Conservation (phyloP, 2,113 vertebrate species). For the Brienomyrus longianalis region DNA sequence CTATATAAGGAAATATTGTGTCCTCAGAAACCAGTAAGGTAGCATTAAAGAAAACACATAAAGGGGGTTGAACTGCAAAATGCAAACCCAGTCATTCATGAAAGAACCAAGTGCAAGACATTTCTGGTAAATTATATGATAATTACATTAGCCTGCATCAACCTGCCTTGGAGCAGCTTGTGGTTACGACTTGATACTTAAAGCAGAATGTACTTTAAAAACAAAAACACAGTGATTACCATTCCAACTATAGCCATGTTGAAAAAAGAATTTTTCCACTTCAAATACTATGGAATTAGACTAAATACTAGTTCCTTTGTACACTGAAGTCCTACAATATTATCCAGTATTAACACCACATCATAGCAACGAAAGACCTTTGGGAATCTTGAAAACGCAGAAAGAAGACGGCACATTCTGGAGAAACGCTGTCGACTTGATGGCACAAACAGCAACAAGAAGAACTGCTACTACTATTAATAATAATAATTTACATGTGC, state of each 20-base stretch:
- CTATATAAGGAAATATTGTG: background rate
- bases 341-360: background rate
- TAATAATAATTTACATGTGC: background rate
- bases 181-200: background rate
- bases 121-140: background rate
- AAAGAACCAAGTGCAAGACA: background rate
- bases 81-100: background rate
- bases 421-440: background rate
- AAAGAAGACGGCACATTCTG: background rate
- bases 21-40: background rate
- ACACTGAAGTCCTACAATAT: background rate
- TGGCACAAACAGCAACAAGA: background rate
- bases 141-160: background rate
- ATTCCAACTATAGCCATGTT: background rate
- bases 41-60: background rate
- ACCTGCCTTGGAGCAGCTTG: background rate
- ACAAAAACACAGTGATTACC: background rate
- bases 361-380: background rate
- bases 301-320: background rate
- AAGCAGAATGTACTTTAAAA: background rate
- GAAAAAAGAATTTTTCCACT: background rate
- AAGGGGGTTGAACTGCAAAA: background rate
- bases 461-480: background rate
- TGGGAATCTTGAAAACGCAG: background rate
- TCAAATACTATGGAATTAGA: background rate